Percentiles rank a stretch among this genome's conserved stretches.
Evolutionary conservation across 2,888 invertebrate species (phyloP).

Genomic region (Temnothorax rugatulus): DNA sequence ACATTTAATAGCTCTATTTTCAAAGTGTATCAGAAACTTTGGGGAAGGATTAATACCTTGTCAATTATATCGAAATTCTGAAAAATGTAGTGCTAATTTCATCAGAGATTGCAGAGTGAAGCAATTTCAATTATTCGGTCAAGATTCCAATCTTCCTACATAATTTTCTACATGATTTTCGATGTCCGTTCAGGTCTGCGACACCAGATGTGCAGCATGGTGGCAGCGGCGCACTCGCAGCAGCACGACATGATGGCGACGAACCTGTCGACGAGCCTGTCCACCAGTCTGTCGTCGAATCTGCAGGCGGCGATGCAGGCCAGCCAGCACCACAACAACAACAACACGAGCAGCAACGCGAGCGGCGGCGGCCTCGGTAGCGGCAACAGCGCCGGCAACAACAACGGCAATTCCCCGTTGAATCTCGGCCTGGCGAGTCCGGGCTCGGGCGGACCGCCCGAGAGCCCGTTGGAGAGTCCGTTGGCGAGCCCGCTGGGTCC

Average conservation of each 20-base stretch:
- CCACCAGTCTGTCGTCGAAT: constrained; percentile 80
- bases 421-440: constrained; percentile 87
- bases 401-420: constrained; percentile 83
- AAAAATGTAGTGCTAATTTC: not conserved
- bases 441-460: constrained; percentile 87
- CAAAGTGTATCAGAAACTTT: not conserved
- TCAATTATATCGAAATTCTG: not conserved
- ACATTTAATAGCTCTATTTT: not conserved
- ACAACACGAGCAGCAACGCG: constrained; percentile 84
- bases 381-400: constrained; percentile 81
- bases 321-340: constrained; percentile 84
- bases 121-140: not conserved
- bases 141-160: not conserved
- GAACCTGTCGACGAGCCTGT: constrained; percentile 86
- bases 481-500: constrained; percentile 89
- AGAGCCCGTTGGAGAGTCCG: constrained; percentile 89
- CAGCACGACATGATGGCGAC: constrained; percentile 87
- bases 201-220: constrained; percentile 95
- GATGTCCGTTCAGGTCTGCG: constrained; percentile 87
- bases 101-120: not conserved
- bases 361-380: constrained; percentile 80
- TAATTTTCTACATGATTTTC: not conserved
- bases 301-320: constrained; percentile 86
- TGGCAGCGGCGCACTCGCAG: constrained; percentile 88
- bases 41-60: not conserved